phyloP scores from a whole-genome alignment of 2,888 invertebrate genomes.

The Volucella inanis region DNA sequence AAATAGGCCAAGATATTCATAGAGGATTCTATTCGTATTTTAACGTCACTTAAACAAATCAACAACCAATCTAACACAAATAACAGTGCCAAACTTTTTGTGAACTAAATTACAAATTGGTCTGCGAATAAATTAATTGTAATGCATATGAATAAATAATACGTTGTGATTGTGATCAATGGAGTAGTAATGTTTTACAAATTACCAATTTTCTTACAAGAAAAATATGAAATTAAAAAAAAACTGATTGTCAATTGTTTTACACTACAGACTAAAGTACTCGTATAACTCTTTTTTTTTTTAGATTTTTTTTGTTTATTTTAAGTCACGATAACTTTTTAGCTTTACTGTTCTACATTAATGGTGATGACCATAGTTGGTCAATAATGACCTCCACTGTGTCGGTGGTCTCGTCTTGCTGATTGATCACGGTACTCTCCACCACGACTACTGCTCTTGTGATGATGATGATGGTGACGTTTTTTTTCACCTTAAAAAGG shows the following conservation, averaged over 20 bases:
- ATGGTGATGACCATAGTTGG: conserved; percentile 83
- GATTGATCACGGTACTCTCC: conserved; percentile 82
- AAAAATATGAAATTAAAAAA: neutral
- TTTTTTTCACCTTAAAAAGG: conserved; percentile 81
- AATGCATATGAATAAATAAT: conserved; percentile 72
- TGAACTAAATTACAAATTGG: conserved; percentile 62
- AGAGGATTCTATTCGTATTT: conserved; percentile 32
- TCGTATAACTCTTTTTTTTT: conserved; percentile 57
- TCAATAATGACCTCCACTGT: conserved; percentile 83
- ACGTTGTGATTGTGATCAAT: conserved; percentile 69
- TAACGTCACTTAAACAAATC: conserved; percentile 19
- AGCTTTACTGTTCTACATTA: conserved; percentile 81
- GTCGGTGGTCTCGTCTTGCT: conserved; percentile 82
- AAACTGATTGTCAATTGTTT: conserved; percentile 37
- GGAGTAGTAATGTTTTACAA: conserved; percentile 35
- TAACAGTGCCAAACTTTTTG: conserved; percentile 44
- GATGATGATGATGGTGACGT: conserved; percentile 83
- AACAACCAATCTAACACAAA: conserved; percentile 54
- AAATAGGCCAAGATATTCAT: conserved; percentile 74
- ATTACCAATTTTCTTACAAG: conserved; percentile 51
- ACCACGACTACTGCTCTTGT: conserved; percentile 82
- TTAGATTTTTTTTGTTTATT: conserved; percentile 62
- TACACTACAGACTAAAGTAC: conserved; percentile 44
- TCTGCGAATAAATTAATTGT: conserved; percentile 67
- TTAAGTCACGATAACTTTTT: conserved; percentile 67